phyloP scores from a whole-genome alignment of 2,888 invertebrate species.

The Drosophila subquinaria region DNA sequence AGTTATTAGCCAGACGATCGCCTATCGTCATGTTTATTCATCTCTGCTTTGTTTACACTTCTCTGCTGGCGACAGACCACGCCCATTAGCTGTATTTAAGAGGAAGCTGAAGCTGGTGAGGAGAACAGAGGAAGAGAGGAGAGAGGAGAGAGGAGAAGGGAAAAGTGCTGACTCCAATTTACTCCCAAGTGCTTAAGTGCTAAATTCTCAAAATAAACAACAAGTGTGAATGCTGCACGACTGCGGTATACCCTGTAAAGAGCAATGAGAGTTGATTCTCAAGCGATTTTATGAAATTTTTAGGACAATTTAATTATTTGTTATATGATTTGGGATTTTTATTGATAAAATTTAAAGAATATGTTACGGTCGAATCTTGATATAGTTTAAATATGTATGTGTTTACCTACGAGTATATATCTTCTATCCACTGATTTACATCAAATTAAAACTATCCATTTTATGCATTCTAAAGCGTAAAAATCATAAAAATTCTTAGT shows the following conservation, averaged over 20 bases:
- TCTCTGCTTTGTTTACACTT: slow-evolving; percentile 31
- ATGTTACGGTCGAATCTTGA: too few species aligned
- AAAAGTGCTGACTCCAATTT: background rate
- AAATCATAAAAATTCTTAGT: too few species aligned
- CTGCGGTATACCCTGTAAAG: background rate
- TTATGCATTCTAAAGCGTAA: too few species aligned
- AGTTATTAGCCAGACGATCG: slow-evolving; percentile 32
- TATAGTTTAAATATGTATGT: too few species aligned
- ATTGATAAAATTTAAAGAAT: too few species aligned
- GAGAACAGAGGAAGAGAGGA: background rate
- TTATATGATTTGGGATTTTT: background rate
- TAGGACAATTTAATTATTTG: background rate
- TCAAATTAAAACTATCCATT: too few species aligned
- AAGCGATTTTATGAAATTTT: background rate
- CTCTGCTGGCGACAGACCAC: slow-evolving; percentile 20
- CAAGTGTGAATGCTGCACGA: background rate
- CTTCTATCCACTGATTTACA: too few species aligned
- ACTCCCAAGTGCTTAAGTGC: background rate
- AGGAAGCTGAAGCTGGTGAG: background rate
- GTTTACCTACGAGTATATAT: too few species aligned
- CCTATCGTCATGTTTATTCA: slow-evolving; percentile 19
- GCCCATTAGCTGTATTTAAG: slow-evolving; percentile 3
- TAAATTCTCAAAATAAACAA: slow-evolving; percentile 1
- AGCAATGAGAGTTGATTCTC: background rate
- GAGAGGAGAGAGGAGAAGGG: background rate